Evolutionary conservation across 35 echinoderm and acorn worm genomes (phyloP).

Genomic region (Ophioderma brevispina): DNA sequence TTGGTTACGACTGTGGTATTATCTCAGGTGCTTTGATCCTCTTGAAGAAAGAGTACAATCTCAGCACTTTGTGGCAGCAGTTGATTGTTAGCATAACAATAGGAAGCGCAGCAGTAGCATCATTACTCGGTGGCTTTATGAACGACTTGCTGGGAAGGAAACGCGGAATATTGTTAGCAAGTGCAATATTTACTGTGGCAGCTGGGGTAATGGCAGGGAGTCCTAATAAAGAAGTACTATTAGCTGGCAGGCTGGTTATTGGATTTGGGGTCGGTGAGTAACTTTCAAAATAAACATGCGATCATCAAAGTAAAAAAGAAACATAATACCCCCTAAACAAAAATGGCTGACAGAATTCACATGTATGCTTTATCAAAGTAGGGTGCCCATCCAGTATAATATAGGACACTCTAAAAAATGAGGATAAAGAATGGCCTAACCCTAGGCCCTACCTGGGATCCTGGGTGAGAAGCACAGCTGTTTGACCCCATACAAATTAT

Average conservation of each 20-base stretch:
- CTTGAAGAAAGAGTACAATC: background rate
- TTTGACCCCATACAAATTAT: no score
- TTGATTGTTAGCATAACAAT: conserved; percentile 65
- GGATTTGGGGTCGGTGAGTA: conserved; percentile 90
- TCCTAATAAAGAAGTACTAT: conserved; percentile 60
- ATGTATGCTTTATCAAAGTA: background rate
- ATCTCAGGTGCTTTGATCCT: conserved; percentile 11
- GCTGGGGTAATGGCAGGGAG: conserved; percentile 47
- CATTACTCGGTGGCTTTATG: conserved; percentile 65
- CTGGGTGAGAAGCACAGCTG: background rate
- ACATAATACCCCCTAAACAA: background rate
- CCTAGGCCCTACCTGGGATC: background rate
- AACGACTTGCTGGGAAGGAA: conserved; percentile 82
- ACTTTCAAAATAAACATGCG: background rate
- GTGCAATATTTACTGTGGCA: conserved; percentile 66
- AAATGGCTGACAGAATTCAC: no score
- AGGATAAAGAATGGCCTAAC: background rate
- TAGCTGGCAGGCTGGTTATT: conserved; percentile 73
- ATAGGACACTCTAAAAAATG: background rate
- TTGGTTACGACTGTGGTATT: conserved; percentile 4
- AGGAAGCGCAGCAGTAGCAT: conserved; percentile 71
- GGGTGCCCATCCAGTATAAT: background rate
- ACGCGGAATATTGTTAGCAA: conserved; percentile 65
- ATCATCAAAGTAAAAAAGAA: background rate
- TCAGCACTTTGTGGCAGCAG: conserved; percentile 8